Base-by-base conservation (phyloP, 2,888 invertebrate genomes). In the Phorcus lineatus region DNA sequence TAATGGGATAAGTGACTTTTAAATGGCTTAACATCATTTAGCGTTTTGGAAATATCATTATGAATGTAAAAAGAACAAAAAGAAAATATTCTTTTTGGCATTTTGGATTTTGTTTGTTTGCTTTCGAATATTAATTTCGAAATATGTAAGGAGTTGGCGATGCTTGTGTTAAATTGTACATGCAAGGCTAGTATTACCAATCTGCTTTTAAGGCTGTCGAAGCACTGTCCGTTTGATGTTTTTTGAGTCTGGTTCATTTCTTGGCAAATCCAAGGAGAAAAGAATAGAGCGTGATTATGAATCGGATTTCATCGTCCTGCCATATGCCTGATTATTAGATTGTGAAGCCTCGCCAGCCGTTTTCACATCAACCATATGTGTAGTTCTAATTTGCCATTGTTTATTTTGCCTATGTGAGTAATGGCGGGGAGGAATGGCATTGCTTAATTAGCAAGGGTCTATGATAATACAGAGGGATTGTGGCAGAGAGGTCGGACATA, bases 371-470 rank as follows among this genome's bases (percentile, higher is more conserved):
- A 31, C 70, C 70, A 70, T 70, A 70, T 70, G 70, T 36, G 70
- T 40, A n/a, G 70, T 70, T 31, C 36, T 70, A 40, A 70, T 70
- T 70, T 70, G 31, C 70, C 70, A 70, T 70, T 70, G 70, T 70
- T 70, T 70, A 70, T 70, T 70, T 70, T 70, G 70, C 70, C 31
- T 19, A 70, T 40, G 36, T 36, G 11, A 70, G 70, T 31, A 70
- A 70, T 70, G 40, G 70, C 36, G 16, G 31, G 19, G 36, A 70
- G 70, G 70, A n/a, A 70, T 70, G 70, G 31, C 40, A 70, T 36
- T 70, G 70, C 36, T 70, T 70, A 70, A 70, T 70, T 70, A 70
- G 70, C 70, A 3, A 31, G 31, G 31, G 36, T 70, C 70, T 70
- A 36, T 40, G 36, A 70, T 70, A 70, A 70, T 70, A 70, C 70